Percentiles rank a stretch among this genome's conserved stretches.
Conservation (phyloP, 1,140 invertebrate genomes). For the Aphidius gifuensis region DNA sequence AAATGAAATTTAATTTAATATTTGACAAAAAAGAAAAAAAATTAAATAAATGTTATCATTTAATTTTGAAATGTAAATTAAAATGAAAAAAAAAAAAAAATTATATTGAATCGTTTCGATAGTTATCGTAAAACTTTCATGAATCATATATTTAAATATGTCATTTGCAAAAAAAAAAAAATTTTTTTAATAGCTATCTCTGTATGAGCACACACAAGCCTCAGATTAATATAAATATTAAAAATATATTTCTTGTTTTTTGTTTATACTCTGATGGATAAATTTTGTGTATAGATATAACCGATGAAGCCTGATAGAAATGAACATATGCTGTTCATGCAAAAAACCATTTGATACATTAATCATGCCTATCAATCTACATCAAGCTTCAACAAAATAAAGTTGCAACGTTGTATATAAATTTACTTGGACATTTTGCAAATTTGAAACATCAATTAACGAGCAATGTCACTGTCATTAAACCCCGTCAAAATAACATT, state of each 20-base stretch:
- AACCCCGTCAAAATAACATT: background rate
- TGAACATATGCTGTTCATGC: background rate
- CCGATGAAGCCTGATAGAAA: too few species aligned
- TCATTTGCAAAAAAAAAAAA: too few species aligned
- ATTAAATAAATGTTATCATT: too few species aligned
- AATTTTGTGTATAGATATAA: background rate
- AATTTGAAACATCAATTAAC: background rate
- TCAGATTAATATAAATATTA: background rate
- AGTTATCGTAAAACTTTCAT: too few species aligned
- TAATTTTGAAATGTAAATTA: too few species aligned
- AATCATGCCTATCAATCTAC: constrained; percentile 17
- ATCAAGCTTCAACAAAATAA: constrained; percentile 15
- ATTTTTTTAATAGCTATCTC: too few species aligned
- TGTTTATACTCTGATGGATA: background rate
- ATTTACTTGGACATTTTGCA: constrained; percentile 12
- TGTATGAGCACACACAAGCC: constrained; percentile 8
- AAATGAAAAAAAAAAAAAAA: too few species aligned
- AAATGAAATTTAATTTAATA: too few species aligned
- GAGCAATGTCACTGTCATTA: background rate
- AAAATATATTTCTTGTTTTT: background rate
- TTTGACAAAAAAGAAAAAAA: too few species aligned
- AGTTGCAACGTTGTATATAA: constrained; percentile 5
- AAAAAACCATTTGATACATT: constrained; percentile 9
- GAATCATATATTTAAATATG: too few species aligned
- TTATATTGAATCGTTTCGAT: too few species aligned